Base-by-base conservation (phyloP, 2,797 vertebrate genomes). In the Crocidura indochinensis region DNA sequence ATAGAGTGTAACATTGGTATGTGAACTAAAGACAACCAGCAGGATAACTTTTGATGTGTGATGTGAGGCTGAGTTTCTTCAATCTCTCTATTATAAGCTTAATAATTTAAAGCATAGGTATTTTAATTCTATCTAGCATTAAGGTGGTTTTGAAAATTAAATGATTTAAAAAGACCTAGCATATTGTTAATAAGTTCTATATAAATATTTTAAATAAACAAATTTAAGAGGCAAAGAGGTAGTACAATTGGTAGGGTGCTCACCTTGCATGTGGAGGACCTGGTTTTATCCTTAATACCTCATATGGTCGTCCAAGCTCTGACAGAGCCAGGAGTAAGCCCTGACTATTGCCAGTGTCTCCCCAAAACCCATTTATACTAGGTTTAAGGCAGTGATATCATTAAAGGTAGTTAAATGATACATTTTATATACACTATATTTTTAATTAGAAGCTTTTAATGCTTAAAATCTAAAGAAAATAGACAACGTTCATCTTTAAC, bases 371-470 rank as follows among this genome's bases (percentile, higher is more conserved):
- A 46, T 64, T 26, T 62, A 6, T 26, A 7, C 38, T 60, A 91
- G 15, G 10, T 11, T 78, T 44, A 14, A 26, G 29, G 38, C 17
- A 46, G 17, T 31, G 46, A 27, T 26, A 10, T 69, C 53, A 14
- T 46, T 44, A 78, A 84, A 83, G 29, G 69, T 8, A 74, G 3
- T 83, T 46, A 74, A 53, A 86, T 26, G n/a, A 71, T 64, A 60
- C 69, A 56, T 69, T 20, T 24, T 24, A 69, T 56, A 24, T 31
- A 85, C 44, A 44, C 9, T 22, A 94, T 44, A 69, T 47, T 83
- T 1, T 83, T 71, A 17, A 44, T 68, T 56, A 68, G 75, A 92
- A 80, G 10, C 10, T 87, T 26, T 10, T 15, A 38, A 75, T 8
- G 24, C 47, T 24, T 46, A 67, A 62, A 60, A 9, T 88, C 74